Conservation (phyloP, 2,888 invertebrate genomes). For the Synergus gifuensis region DNA sequence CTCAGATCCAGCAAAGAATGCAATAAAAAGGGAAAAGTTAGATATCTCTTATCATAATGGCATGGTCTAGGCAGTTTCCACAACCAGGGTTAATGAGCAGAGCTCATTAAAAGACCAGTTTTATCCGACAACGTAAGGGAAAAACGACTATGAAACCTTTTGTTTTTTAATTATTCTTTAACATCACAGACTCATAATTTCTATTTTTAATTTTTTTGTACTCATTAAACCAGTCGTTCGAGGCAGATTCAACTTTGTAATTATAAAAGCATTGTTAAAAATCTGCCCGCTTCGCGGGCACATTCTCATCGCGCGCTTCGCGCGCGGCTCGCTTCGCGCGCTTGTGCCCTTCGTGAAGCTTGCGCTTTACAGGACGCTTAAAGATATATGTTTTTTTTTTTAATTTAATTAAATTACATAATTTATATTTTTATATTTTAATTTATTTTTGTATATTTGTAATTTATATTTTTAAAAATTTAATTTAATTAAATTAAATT, state of each 20-base stretch:
- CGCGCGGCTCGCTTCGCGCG: too few species aligned
- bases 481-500: too few species aligned
- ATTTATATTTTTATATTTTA: too few species aligned
- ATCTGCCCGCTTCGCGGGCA: too few species aligned
- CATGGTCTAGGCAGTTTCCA: not conserved
- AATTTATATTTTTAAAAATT: too few species aligned
- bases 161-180: not conserved
- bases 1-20: not conserved
- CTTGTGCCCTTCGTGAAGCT: too few species aligned
- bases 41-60: not conserved
- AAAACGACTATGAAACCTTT: not conserved
- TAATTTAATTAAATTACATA: too few species aligned
- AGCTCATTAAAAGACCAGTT: not conserved
- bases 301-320: too few species aligned
- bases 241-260: not conserved
- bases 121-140: not conserved
- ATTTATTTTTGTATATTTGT: too few species aligned
- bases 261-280: not conserved
- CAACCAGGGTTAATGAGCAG: not conserved
- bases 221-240: not conserved
- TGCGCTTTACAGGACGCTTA: too few species aligned
- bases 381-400: too few species aligned
- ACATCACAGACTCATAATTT: not conserved
- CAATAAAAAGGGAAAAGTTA: not conserved
- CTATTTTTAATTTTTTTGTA: not conserved